Evolutionary conservation across 1,140 invertebrate species (phyloP), one percentile per base, ranked within the genome.

Genomic region (Apis laboriosa): DNA sequence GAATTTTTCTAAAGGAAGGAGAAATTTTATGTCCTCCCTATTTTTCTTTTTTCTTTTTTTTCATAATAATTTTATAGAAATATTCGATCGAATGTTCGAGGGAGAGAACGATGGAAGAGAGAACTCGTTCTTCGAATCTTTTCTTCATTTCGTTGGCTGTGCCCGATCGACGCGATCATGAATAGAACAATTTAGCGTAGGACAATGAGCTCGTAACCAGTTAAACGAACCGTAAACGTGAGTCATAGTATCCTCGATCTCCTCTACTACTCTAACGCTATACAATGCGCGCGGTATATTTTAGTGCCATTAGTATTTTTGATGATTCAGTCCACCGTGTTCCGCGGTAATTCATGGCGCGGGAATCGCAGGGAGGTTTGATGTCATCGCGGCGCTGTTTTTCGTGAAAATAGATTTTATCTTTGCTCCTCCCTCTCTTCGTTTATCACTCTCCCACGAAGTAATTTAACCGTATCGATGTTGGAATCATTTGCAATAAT

Each of bases 211-310:
- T 66, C 55, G 77, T 81, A 82, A 86, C 34, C 24, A 66, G 84
- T 61, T 66, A 86, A 82, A 86, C 84, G 79, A 85, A 78, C 70
- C 80, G 74, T 80, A 60, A 85, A 80, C 67, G 72, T 82, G 70
- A 85, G 55, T 83, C 73, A 85, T 61, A 55, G 53, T 83, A 75
- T 13, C 28, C 49, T 63, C 24, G 72, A 61, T 77, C 61, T 75
- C n/a, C 17, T 43, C 34, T 80, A 74, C 34, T 75, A 66, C 64
- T 72, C 70, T 58, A 7, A 80, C 58, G 58, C 56, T 43, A 43
- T 43, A 43, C 51, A 7, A 24, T 34, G 15, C 21, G 21, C 51
- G 34, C 17, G 60, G 15, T 80, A 80, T 75, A 66, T 66, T 80
- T 80, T 63, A 58, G 79, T 28, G 61, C 61, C 71, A 74, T 80